phyloP scores from a whole-genome alignment of 2,113 vertebrate genomes.

The Synodontis membranacea region DNA sequence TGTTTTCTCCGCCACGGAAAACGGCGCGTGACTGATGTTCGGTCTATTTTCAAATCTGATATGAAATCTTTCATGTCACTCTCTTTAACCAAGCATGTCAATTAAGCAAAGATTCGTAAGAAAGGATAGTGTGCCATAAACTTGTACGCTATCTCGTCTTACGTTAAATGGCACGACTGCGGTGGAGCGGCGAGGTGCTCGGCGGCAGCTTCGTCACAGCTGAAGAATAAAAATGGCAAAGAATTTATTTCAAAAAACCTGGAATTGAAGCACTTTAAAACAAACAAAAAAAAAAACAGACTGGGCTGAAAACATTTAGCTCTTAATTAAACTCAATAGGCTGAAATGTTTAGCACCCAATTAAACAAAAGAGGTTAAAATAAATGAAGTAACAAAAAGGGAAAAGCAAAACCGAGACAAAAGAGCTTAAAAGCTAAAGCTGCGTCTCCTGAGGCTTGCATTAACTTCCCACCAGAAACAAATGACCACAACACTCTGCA shows the following conservation, averaged over 20 bases:
- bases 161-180: neutral
- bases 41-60: neutral
- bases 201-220: neutral
- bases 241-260: neutral
- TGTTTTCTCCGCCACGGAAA: neutral
- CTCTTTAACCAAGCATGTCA: neutral
- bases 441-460: conserved; percentile 27
- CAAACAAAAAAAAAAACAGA: too few relatives aligned
- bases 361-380: neutral
- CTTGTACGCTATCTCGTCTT: neutral
- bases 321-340: neutral
- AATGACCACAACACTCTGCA: conserved; percentile 70
- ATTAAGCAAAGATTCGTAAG: conserved; percentile 1
- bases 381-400: neutral
- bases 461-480: conserved; percentile 52
- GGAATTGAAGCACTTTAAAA: neutral
- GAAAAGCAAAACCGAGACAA: neutral
- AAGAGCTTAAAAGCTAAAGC: neutral
- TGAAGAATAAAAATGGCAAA: neutral
- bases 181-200: neutral
- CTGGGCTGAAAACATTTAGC: neutral
- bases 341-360: neutral
- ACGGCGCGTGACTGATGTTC: neutral
- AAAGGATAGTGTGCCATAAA: neutral
- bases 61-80: neutral